Conservation (phyloP, 2,888 invertebrate genomes). For the Eulithis prunata region DNA sequence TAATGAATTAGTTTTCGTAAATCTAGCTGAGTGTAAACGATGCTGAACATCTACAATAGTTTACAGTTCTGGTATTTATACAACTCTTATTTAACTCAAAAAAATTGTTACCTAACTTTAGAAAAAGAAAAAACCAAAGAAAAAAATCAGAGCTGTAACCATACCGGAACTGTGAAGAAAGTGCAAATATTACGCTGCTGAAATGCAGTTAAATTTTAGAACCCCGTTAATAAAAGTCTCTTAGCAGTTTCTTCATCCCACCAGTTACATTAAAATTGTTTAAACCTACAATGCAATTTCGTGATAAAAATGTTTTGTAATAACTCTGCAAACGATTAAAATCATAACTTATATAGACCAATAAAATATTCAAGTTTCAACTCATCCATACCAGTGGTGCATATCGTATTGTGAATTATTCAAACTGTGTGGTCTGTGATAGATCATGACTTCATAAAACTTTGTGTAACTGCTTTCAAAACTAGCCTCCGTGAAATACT, state of each 20-base stretch:
- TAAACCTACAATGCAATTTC: slow-evolving; percentile 53
- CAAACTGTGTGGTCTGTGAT: slow-evolving; percentile 58
- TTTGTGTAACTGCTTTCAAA: slow-evolving; percentile 34
- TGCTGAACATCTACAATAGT: slow-evolving; percentile 39
- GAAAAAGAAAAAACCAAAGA: background rate
- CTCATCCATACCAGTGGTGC: slow-evolving; percentile 84
- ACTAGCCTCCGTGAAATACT: slow-evolving; percentile 28
- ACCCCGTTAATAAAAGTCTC: slow-evolving; percentile 47
- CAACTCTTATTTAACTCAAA: slow-evolving; percentile 1
- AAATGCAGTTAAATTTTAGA: slow-evolving; percentile 44
- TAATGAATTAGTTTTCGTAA: slow-evolving; percentile 10
- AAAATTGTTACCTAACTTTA: background rate
- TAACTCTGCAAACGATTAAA: slow-evolving; percentile 2
- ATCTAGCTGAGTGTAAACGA: slow-evolving; percentile 25
- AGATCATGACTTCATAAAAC: slow-evolving; percentile 32
- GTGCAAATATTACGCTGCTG: slow-evolving; percentile 34
- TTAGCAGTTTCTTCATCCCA: slow-evolving; percentile 50
- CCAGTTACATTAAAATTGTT: slow-evolving; percentile 48
- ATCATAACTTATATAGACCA: slow-evolving; percentile 39
- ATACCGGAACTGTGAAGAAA: slow-evolving; percentile 5
- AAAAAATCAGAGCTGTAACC: slow-evolving; percentile 1
- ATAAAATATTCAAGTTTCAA: slow-evolving; percentile 69
- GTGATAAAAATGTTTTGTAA: slow-evolving; percentile 24
- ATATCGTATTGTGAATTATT: slow-evolving; percentile 72
- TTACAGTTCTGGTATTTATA: background rate